Base-by-base conservation (phyloP, 2,113 vertebrate genomes). In the Brienomyrus longianalis region DNA sequence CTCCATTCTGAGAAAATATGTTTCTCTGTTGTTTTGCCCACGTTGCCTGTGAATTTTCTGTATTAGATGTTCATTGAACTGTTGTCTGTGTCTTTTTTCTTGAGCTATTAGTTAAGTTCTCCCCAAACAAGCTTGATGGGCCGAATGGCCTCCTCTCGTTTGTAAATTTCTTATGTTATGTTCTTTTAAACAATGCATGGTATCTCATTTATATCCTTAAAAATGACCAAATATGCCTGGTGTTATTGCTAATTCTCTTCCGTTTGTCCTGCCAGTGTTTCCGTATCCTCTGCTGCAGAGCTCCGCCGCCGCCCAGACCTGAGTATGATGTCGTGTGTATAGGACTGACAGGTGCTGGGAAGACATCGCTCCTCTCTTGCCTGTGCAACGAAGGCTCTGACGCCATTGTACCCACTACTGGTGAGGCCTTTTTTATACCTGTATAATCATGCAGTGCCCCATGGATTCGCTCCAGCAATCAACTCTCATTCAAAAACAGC, bases 291-390 rank as follows among this genome's bases (percentile, higher is more conserved):
- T 99, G 98, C 96, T 99, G 98, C 97, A 99, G 98, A 94, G 97
- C 97, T 93, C 97, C 98, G 0, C 98, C 98, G 0, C 96, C 98
- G 2, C 97, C 97, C 0, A 95, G 98, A 94, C 97, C 98, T 11
- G 98, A 99, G 89, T 99, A 98, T 94, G 98, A 99, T 91, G 97
- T 99, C 92, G 98, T 99, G 92, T 99, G 98, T 94, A 98, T 99
- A 92, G 98, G 98, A 85, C 97, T 99, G 93, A 97, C 97, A 1
- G 97, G 98, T 88, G 97, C 98, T 56, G 98, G 98, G 91, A 99
- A 99, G 95, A 98, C 97, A 89, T 99, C 97, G 92, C 95, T 99
- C 90, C 95, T 99, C 87, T 97, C 97, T 9, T 96, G 97, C 54
- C 97, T 99, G 87, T 99, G 98, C 92, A 97, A 97, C 0, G 98